Base-by-base conservation (phyloP, 2,888 invertebrate genomes). In the Dendrolimus houi region DNA sequence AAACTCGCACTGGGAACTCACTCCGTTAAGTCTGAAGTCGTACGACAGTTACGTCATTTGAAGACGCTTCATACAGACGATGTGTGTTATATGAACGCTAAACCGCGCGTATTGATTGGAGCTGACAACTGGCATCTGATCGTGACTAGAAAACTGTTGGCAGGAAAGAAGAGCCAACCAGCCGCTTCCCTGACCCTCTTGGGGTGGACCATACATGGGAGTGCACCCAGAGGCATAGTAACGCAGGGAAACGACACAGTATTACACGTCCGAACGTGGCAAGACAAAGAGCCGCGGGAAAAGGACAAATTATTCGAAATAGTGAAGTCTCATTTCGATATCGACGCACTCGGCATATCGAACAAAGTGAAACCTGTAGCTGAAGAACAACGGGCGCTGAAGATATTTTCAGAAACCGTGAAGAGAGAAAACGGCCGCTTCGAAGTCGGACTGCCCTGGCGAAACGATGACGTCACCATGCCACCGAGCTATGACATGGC, bases 371-470 rank as follows among this genome's bases (percentile, higher is more conserved):
- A 55, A 2, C 40, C 2, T 8, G 41, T 41, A 12, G 58, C 58
- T n/a, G 12, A 56, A 29, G 58, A 59, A 9, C 41, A 42, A 29
- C 14, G 56, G 42, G 62, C 64, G 3, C 9, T 60, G 1, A 13
- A 52, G 1, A 47, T 57, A 0, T 42, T 62, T n/a, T 55, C 56
- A n/a, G 14, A 54, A 1, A 62, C 60, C 0, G 13, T 13, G 2
- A 47, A 47, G 40, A 47, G 53, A 8, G 55, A 57, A 0, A 52
- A 52, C 8, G 63, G 61, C 7, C 47, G 56, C 1, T 66, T 54
- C 54, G 62, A 64, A 52, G 52, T 58, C 0, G 58, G 61, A 0
- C 57, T 63, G 1, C 54, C 62, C 12, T 64, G 65, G 63, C 60
- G 57, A 52, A 41, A 52, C 0, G 61, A 64, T 0, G 42, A 59